Evolutionary conservation across 1,140 invertebrate genomes (phyloP).

Genomic region (Hetaerina americana): DNA sequence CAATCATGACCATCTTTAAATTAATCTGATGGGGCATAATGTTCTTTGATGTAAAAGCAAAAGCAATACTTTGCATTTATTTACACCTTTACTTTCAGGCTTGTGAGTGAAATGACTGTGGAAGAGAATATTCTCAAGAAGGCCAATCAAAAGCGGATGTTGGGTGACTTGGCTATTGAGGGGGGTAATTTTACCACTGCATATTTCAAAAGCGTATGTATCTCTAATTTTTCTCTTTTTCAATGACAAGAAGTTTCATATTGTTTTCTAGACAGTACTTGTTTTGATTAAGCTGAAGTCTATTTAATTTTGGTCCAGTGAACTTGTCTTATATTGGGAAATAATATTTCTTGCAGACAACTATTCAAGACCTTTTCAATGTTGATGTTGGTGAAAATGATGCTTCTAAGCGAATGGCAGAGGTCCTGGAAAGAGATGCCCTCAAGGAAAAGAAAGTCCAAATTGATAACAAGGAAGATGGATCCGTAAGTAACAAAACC

Average conservation of each 20-base stretch:
- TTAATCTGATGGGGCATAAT: neutral
- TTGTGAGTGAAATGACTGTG: conserved; percentile 93
- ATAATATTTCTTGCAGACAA: conserved; percentile 49
- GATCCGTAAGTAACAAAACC: too few species aligned
- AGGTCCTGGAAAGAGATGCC: conserved; percentile 35
- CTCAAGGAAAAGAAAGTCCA: neutral
- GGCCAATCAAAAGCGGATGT: conserved; percentile 91
- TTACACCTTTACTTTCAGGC: conserved; percentile 32
- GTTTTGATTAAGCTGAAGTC: too few species aligned
- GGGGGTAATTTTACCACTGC: conserved; percentile 98
- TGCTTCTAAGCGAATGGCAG: conserved; percentile 45
- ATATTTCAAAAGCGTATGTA: conserved; percentile 82
- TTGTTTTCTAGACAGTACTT: too few species aligned
- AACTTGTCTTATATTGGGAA: too few species aligned
- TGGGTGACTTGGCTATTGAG: conserved; percentile 96
- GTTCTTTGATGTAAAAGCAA: neutral
- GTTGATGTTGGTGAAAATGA: conserved; percentile 51
- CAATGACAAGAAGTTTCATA: too few species aligned
- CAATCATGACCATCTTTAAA: too few species aligned
- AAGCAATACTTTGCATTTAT: conserved; percentile 11
- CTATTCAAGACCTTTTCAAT: conserved; percentile 85
- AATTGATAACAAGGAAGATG: neutral
- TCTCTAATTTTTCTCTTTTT: too few species aligned
- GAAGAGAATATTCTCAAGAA: conserved; percentile 99
- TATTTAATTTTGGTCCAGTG: too few species aligned